A percentile compares a stretch with the other conserved stretches of the same genome.
These are phyloP conservation scores for Corythaeola cristata DNA, from an alignment of 2,113 vertebrate species.

Conservation along the genomic window DNA sequence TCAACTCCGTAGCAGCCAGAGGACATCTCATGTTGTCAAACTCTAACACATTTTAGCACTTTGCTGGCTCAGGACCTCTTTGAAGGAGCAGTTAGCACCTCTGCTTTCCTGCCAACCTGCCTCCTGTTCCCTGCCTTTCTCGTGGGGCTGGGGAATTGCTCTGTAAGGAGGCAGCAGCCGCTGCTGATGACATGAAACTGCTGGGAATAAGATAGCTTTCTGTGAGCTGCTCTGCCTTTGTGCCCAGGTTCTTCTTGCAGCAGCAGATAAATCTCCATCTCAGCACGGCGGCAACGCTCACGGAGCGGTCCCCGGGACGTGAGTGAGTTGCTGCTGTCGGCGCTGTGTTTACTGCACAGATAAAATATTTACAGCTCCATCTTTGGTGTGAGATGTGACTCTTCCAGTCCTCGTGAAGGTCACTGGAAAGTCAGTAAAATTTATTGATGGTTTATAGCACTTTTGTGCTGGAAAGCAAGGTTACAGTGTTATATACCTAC, in stretches of 20 bases:
- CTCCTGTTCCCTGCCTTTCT: background rate
- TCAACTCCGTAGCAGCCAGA: background rate
- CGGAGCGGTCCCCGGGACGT: background rate
- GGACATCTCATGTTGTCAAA: background rate
- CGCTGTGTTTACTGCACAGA: slow-evolving; percentile 70
- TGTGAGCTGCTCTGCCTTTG: slow-evolving; percentile 10
- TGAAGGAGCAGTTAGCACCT: background rate
- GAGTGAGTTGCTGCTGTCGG: slow-evolving; percentile 40
- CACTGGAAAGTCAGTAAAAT: slow-evolving; percentile 71
- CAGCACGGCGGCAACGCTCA: background rate
- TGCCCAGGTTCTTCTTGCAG: slow-evolving; percentile 15
- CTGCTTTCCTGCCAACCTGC: background rate
- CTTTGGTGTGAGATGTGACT: slow-evolving; percentile 61
- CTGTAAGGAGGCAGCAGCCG: slow-evolving; percentile 2
- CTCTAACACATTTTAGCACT: background rate
- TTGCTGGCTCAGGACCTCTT: background rate
- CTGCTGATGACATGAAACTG: background rate
- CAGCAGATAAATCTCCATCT: slow-evolving; percentile 65
- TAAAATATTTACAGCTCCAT: slow-evolving; percentile 75
- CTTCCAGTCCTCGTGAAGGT: slow-evolving; percentile 63
- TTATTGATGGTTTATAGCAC: slow-evolving; percentile 59
- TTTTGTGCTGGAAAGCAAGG: slow-evolving; percentile 18
- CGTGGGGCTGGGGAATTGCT: background rate
- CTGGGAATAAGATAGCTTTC: background rate
- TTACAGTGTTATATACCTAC: background rate